Percentiles rank a stretch among this genome's conserved stretches.
Evolutionary conservation across 2,113 vertebrate genomes (phyloP).

Genomic region (Albula glossodonta): DNA sequence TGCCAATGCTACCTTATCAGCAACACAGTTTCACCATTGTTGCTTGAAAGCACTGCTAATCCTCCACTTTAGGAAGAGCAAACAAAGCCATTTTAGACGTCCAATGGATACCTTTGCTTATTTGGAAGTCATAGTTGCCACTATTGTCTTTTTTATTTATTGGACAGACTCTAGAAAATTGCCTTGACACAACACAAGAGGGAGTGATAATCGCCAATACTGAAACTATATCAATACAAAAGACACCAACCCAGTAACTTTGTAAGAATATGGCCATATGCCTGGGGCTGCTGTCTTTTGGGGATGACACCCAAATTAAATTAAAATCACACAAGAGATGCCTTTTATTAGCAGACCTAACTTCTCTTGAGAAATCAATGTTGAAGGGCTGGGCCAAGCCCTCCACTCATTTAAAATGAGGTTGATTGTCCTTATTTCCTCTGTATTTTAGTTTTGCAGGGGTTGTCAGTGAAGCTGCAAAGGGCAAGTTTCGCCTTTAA

Average conservation of each 20-base stretch:
- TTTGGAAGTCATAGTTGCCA: not conserved
- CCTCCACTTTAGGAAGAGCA: constrained; percentile 43
- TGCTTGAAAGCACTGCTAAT: constrained; percentile 45
- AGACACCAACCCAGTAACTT: not conserved
- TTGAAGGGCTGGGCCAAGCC: too few relatives aligned
- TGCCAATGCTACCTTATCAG: constrained; percentile 48
- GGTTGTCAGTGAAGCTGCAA: too few relatives aligned
- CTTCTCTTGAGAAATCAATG: not conserved
- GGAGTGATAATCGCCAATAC: not conserved
- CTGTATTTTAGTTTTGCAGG: too few relatives aligned
- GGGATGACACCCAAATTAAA: not conserved
- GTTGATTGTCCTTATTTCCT: too few relatives aligned
- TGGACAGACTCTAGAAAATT: not conserved
- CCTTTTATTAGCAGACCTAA: not conserved
- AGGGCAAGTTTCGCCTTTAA: too few relatives aligned
- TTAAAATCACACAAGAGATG: not conserved
- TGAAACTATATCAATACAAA: not conserved
- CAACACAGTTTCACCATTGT: constrained; percentile 40
- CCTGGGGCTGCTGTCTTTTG: not conserved
- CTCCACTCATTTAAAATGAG: not conserved
- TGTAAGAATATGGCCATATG: too few relatives aligned
- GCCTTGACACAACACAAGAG: not conserved
- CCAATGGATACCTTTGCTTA: not conserved
- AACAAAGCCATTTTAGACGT: not conserved
- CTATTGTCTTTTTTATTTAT: not conserved